Percentiles rank a stretch among this genome's conserved stretches.
phyloP scores from a whole-genome alignment of 1,140 invertebrate species.

The Macrocentrus cingulum region DNA sequence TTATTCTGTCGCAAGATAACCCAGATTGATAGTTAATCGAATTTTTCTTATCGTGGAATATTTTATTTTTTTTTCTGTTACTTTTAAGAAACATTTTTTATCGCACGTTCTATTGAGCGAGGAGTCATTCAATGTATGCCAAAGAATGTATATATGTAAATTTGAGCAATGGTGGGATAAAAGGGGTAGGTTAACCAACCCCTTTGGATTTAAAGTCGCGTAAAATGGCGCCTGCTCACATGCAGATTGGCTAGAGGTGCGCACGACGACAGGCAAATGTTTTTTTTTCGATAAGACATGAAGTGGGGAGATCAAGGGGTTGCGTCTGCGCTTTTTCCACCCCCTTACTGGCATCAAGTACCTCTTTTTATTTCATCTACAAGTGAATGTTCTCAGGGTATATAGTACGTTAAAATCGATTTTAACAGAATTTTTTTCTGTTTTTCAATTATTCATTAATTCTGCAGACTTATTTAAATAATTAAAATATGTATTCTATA shows the following conservation, averaged over 20 bases:
- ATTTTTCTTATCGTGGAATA: background rate
- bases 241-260: conserved; percentile 57
- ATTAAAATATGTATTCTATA: no score
- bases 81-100: background rate
- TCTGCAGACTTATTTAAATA: no score
- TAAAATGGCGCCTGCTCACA: conserved; percentile 55
- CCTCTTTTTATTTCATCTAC: no score
- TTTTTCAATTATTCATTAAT: no score
- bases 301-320: conserved; percentile 50
- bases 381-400: background rate
- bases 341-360: conserved; percentile 37
- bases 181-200: conserved; percentile 6
- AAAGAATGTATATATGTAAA: conserved; percentile 16
- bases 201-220: conserved; percentile 41
- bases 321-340: conserved; percentile 50
- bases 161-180: background rate
- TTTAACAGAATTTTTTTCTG: no score
- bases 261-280: conserved; percentile 44
- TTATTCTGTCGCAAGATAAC: conserved; percentile 8
- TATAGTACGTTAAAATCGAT: no score
- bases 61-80: no score
- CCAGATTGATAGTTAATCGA: conserved; percentile 5
- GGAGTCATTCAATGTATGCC: background rate
- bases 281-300: background rate
- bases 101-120: background rate